These are phyloP conservation scores for Agrenia bidenticulata DNA, from an alignment of 2,888 invertebrate genomes.

Conservation along the genomic window DNA sequence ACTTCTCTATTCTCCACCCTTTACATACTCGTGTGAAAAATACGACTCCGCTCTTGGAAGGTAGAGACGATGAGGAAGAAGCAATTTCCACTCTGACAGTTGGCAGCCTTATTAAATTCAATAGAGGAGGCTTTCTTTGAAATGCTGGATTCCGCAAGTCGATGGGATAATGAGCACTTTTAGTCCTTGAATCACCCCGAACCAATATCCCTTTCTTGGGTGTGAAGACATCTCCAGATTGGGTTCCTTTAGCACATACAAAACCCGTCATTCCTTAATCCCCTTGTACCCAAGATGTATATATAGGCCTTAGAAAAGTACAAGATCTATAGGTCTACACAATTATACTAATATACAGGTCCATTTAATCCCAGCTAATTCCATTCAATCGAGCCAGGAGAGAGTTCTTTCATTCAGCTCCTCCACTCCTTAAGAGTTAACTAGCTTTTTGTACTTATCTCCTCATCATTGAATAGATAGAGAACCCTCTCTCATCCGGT, in stretches of 20 bases:
- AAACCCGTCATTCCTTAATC: constrained; percentile 11
- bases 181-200: constrained; percentile 9
- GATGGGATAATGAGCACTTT: constrained; percentile 30
- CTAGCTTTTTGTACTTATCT: no score
- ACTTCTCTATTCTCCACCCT: not conserved
- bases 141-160: constrained; percentile 4
- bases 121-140: constrained; percentile 16
- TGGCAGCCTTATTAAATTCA: constrained; percentile 42
- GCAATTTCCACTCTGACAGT: constrained; percentile 36
- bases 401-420: no score
- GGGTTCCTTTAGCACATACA: no score
- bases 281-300: no score
- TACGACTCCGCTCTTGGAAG: constrained; percentile 12
- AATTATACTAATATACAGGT: constrained; percentile 13
- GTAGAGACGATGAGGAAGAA: constrained; percentile 1
- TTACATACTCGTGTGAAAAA: no score
- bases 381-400: constrained; percentile 16
- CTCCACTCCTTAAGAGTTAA: no score
- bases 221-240: no score
- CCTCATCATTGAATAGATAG: no score
- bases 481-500: no score
- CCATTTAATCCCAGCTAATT: constrained; percentile 25
- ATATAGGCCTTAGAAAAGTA: no score
- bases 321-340: constrained; percentile 15
- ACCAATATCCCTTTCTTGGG: no score